phyloP scores from a whole-genome alignment of 2,113 vertebrate species.

The Oxyruncus cristatus region DNA sequence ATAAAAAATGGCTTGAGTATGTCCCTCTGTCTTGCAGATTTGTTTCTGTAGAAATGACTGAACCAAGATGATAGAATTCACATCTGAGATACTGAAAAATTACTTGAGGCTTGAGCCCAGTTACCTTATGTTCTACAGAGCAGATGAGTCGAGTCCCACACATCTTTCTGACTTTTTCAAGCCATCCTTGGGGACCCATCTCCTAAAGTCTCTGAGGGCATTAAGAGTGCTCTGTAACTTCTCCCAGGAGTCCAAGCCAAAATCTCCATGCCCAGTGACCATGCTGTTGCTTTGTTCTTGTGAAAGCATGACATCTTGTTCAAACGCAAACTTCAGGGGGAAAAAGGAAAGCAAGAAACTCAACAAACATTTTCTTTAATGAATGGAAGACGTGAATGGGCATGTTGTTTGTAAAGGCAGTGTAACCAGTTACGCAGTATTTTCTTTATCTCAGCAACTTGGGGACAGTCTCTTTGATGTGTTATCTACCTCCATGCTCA shows the following conservation, averaged over 20 bases:
- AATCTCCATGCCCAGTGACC: background rate
- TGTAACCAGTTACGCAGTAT: background rate
- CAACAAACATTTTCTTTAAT: constrained; percentile 32
- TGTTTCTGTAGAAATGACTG: background rate
- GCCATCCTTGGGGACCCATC: background rate
- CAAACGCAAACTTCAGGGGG: background rate
- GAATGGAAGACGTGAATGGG: constrained; percentile 5
- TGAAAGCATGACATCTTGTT: background rate
- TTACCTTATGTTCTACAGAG: background rate
- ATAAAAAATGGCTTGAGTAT: background rate
- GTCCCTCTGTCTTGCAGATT: background rate
- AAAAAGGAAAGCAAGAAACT: background rate
- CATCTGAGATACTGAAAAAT: background rate
- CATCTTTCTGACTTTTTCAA: background rate
- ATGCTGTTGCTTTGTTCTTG: background rate
- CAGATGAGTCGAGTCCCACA: background rate
- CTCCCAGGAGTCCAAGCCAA: background rate
- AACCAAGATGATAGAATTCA: background rate
- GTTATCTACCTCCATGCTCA: constrained; percentile 20
- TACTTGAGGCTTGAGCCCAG: background rate
- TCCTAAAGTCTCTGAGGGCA: background rate
- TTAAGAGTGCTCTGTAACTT: background rate
- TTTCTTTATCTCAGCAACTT: constrained; percentile 23
- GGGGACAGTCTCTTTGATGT: constrained; percentile 38
- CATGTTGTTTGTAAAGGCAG: constrained; percentile 19